These are phyloP conservation scores for Flexamia atlantica DNA, from an alignment of 2,888 invertebrate species.

Conservation along the genomic window DNA sequence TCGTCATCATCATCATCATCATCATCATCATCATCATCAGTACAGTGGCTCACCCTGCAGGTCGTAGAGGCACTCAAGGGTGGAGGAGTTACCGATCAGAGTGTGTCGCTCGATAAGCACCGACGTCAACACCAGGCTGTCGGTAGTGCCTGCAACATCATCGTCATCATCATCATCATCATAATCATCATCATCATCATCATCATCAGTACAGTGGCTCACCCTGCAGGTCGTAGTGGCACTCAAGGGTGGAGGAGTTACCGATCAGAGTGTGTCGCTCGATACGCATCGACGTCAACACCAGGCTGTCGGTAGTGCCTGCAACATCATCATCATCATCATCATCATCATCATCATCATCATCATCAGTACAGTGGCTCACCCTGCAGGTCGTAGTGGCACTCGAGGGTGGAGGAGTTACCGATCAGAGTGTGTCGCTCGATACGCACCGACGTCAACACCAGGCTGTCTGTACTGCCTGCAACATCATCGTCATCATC, in stretches of 20 bases:
- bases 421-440: slow-evolving; percentile 89
- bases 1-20: too few relatives aligned
- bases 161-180: too few relatives aligned
- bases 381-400: slow-evolving; percentile 89
- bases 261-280: slow-evolving; percentile 89
- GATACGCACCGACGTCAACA: slow-evolving; percentile 85
- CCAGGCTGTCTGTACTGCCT: too few relatives aligned
- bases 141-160: too few relatives aligned
- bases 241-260: slow-evolving; percentile 86
- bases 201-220: slow-evolving; percentile 92
- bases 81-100: slow-evolving; percentile 86
- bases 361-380: slow-evolving; percentile 90
- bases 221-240: slow-evolving; percentile 89
- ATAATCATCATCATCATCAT: too few relatives aligned
- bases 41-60: slow-evolving; percentile 89
- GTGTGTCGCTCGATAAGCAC: slow-evolving; percentile 90
- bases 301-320: too few relatives aligned
- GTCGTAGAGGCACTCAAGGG: slow-evolving; percentile 89
- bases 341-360: too few relatives aligned
- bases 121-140: slow-evolving; percentile 78
- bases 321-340: neutral
- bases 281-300: slow-evolving; percentile 85
- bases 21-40: too few relatives aligned
- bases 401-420: slow-evolving; percentile 86
- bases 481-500: too few relatives aligned